Conservation (phyloP, 2,113 vertebrate species). For the Protobothrops mucrosquamatus region DNA sequence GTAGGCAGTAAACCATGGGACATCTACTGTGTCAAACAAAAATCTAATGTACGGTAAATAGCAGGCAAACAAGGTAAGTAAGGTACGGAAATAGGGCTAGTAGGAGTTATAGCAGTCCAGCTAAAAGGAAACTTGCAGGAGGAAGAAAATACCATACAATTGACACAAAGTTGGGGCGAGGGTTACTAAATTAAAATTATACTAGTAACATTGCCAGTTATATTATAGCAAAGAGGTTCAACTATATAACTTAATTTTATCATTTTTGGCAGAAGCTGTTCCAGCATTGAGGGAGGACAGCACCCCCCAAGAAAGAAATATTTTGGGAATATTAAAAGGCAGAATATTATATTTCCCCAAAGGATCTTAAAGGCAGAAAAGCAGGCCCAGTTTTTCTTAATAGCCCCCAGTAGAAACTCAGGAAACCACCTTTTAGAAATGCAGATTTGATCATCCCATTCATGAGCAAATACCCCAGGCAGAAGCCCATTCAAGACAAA, state of each 20-base stretch:
- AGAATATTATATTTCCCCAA: too few species aligned
- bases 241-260: not conserved
- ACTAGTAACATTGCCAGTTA: not conserved
- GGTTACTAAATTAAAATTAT: not conserved
- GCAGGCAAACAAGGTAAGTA: not conserved
- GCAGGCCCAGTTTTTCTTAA: too few species aligned
- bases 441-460: too few species aligned
- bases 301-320: too few species aligned
- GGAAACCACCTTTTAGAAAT: too few species aligned
- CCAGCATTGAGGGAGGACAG: not conserved
- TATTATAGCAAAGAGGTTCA: not conserved
- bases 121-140: not conserved
- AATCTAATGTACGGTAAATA: not conserved
- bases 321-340: too few species aligned
- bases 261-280: not conserved
- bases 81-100: not conserved
- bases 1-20: not conserved
- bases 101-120: not conserved
- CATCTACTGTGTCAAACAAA: not conserved
- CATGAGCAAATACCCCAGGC: too few species aligned
- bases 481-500: too few species aligned
- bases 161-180: not conserved
- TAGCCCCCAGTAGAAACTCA: too few species aligned
- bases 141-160: not conserved
- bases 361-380: too few species aligned